A percentile compares a stretch with the other conserved stretches of the same genome.
Conservation (phyloP, 2,113 vertebrate genomes). For the Hippocampus zosterae region DNA sequence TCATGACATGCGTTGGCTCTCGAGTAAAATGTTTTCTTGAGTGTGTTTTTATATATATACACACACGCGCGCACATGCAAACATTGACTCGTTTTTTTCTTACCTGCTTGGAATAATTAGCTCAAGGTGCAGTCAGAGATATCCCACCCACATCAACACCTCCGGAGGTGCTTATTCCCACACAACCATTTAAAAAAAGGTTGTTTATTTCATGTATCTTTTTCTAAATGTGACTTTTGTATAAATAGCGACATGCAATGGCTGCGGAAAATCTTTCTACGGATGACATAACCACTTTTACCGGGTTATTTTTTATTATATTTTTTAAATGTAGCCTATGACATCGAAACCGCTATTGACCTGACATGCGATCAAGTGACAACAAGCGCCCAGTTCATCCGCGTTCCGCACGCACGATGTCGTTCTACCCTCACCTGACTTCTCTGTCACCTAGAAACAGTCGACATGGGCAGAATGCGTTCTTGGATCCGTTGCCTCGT, state of each 20-base stretch:
- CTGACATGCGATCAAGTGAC: constrained; percentile 22
- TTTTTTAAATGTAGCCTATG: too few relatives aligned
- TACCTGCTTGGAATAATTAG: constrained; percentile 55
- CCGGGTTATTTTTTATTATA: background rate
- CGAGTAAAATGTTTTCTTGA: background rate
- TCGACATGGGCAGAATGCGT: constrained; percentile 7
- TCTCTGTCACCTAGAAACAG: constrained; percentile 45
- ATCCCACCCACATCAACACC: constrained; percentile 31
- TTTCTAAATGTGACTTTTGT: constrained; percentile 25
- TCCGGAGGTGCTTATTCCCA: constrained; percentile 18
- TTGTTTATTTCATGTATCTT: constrained; percentile 25
- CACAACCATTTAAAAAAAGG: constrained; percentile 11
- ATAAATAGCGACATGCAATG: background rate
- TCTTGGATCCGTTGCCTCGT: background rate
- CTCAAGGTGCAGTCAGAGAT: constrained; percentile 57
- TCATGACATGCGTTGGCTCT: constrained; percentile 21
- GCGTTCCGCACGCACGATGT: constrained; percentile 6
- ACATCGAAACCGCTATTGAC: background rate
- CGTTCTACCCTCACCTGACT: constrained; percentile 21
- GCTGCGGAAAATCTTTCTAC: background rate
- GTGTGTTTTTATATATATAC: constrained; percentile 20
- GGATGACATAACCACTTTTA: background rate
- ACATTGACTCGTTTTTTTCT: constrained; percentile 25
- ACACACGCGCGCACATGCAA: background rate
- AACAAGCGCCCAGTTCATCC: constrained; percentile 14